These are phyloP conservation scores for Coluber constrictor DNA, from an alignment of 2,797 vertebrate species.

Conservation along the genomic window DNA sequence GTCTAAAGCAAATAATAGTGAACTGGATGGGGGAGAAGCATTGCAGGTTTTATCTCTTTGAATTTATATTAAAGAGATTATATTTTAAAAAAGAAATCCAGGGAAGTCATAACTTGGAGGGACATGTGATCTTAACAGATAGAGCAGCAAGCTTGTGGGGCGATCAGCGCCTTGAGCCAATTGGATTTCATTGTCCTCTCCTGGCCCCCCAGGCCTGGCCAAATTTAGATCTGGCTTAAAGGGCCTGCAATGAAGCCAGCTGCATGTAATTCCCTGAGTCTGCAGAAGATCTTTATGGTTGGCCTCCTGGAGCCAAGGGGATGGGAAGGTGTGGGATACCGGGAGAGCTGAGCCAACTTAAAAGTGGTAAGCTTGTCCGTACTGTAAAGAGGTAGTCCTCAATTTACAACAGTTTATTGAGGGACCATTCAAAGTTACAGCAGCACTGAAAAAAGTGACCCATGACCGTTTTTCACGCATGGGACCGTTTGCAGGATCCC, in stretches of 20 bases:
- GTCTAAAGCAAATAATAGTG: neutral
- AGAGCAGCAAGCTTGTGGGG: neutral
- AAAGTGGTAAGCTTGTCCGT: neutral
- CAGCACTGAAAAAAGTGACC: neutral
- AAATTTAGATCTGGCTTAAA: slow-evolving; percentile 74
- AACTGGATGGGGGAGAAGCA: neutral
- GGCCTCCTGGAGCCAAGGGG: neutral
- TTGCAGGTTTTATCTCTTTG: neutral
- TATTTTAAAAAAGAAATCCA: neutral
- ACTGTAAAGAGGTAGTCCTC: neutral
- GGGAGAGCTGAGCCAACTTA: neutral
- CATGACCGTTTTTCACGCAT: neutral
- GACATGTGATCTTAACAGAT: neutral
- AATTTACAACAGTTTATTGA: neutral
- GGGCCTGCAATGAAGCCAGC: slow-evolving; percentile 4
- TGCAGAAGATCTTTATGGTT: slow-evolving; percentile 16
- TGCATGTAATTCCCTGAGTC: slow-evolving; percentile 18
- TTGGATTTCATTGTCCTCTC: neutral
- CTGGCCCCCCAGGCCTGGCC: slow-evolving; percentile 62
- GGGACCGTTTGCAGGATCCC: neutral
- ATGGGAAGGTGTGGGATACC: neutral
- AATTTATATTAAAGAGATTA: neutral
- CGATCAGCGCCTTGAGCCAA: neutral
- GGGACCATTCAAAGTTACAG: neutral
- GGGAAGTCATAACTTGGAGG: neutral